These are phyloP conservation scores for Medauroidea extradentata DNA, from an alignment of 1,140 invertebrate species.

Conservation along the genomic window DNA sequence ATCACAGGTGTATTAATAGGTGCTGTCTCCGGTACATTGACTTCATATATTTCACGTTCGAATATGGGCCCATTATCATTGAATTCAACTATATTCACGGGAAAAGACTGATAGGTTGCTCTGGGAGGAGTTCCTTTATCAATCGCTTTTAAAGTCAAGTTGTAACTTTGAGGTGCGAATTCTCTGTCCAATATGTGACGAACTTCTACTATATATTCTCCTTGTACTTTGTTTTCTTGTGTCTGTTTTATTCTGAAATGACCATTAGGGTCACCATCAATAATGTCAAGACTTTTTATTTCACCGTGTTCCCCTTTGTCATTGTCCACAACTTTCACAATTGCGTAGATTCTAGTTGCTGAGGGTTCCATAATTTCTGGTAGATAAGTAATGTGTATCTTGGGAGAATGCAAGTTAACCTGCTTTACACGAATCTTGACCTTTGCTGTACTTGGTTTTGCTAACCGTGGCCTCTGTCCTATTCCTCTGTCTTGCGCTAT, in stretches of 20 bases:
- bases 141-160: conserved; percentile 76
- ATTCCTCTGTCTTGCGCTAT: conserved; percentile 78
- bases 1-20: conserved; percentile 88
- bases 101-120: conserved; percentile 67
- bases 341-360: conserved; percentile 82
- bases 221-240: conserved; percentile 39
- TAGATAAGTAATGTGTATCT: conserved; percentile 72
- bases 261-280: conserved; percentile 81
- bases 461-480: conserved; percentile 51
- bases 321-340: conserved; percentile 77
- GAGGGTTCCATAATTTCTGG: conserved; percentile 80
- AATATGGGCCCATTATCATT: conserved; percentile 88
- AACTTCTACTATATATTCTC: conserved; percentile 73
- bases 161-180: conserved; percentile 71
- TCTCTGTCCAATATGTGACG: conserved; percentile 72
- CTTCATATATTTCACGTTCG: conserved; percentile 81
- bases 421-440: conserved; percentile 74
- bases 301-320: conserved; percentile 80
- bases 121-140: conserved; percentile 77
- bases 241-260: conserved; percentile 73
- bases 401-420: conserved; percentile 82
- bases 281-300: conserved; percentile 78
- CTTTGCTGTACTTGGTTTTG: conserved; percentile 61
- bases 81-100: conserved; percentile 71
- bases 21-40: conserved; percentile 80